Evolutionary conservation across 1,140 invertebrate species (phyloP).

Genomic region (Drosophila fuyamai): DNA sequence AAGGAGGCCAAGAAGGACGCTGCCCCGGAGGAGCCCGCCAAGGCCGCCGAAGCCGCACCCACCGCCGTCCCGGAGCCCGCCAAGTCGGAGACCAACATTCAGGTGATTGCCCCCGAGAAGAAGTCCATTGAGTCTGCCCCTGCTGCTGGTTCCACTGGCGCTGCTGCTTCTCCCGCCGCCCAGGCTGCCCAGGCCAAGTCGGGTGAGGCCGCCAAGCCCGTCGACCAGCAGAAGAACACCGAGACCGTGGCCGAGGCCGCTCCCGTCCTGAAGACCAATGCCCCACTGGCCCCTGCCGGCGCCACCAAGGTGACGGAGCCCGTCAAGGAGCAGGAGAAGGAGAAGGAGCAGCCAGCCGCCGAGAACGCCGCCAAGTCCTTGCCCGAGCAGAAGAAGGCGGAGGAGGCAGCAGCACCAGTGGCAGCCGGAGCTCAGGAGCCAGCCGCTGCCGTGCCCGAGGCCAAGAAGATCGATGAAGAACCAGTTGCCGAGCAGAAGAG

Average conservation of each 20-base stretch:
- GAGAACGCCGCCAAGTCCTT: conserved; percentile 28
- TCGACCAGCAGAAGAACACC: conserved; percentile 46
- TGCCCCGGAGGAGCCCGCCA: conserved; percentile 1
- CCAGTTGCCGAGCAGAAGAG: conserved; percentile 17
- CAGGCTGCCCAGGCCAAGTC: conserved; percentile 50
- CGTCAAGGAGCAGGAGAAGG: conserved; percentile 23
- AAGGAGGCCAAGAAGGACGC: conserved; percentile 37
- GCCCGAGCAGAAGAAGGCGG: conserved; percentile 34
- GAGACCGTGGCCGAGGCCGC: conserved; percentile 30
- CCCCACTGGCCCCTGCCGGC: conserved; percentile 14
- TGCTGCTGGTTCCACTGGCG: not conserved
- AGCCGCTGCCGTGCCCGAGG: conserved; percentile 26
- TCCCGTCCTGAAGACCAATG: conserved; percentile 24
- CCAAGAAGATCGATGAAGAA: conserved; percentile 48
- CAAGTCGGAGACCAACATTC: conserved; percentile 46
- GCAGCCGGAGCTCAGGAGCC: conserved; percentile 20
- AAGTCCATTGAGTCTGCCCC: conserved; percentile 24
- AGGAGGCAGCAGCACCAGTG: conserved; percentile 16
- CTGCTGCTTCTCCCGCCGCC: conserved; percentile 30
- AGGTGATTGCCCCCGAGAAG: conserved; percentile 53
- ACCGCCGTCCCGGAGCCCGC: conserved; percentile 19
- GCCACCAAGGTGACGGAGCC: conserved; percentile 28
- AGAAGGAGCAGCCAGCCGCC: conserved; percentile 14
- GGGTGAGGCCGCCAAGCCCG: conserved; percentile 26
- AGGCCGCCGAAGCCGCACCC: conserved; percentile 13